Conservation (phyloP, 2,113 vertebrate genomes). For the Platichthys flesus region DNA sequence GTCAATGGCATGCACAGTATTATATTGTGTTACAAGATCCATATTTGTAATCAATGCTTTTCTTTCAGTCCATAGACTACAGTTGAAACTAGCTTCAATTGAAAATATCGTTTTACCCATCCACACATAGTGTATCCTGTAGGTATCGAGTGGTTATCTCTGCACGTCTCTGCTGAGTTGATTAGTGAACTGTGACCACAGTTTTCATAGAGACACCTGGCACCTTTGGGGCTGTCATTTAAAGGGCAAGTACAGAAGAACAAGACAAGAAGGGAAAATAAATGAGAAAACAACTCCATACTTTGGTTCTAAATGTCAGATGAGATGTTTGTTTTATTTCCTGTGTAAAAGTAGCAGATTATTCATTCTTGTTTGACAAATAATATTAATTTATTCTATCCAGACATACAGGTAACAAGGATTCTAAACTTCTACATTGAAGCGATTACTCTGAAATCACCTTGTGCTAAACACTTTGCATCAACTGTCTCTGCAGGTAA, state of each 20-base stretch:
- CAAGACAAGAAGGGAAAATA: background rate
- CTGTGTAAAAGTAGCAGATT: background rate
- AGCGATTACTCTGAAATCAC: constrained; percentile 5
- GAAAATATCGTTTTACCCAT: background rate
- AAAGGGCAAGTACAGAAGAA: constrained; percentile 1
- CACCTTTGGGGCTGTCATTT: background rate
- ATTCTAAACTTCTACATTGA: background rate
- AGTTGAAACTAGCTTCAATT: background rate
- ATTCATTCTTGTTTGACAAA: background rate
- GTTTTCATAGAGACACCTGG: constrained; percentile 8
- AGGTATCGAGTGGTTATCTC: background rate
- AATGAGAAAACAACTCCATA: background rate
- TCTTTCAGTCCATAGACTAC: constrained; percentile 1
- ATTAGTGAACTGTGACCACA: constrained; percentile 10
- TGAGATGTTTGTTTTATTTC: constrained; percentile 13
- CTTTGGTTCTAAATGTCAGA: constrained; percentile 3
- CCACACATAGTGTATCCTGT: background rate
- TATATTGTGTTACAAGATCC: background rate
- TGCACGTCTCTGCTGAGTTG: background rate
- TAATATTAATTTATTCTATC: background rate
- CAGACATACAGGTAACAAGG: background rate
- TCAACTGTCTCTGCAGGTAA: constrained; percentile 8
- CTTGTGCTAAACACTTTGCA: background rate
- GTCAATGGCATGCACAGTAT: background rate
- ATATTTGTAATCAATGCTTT: background rate